Conservation (phyloP, 2,797 vertebrate genomes). For the Acanthurus leucopareius region DNA sequence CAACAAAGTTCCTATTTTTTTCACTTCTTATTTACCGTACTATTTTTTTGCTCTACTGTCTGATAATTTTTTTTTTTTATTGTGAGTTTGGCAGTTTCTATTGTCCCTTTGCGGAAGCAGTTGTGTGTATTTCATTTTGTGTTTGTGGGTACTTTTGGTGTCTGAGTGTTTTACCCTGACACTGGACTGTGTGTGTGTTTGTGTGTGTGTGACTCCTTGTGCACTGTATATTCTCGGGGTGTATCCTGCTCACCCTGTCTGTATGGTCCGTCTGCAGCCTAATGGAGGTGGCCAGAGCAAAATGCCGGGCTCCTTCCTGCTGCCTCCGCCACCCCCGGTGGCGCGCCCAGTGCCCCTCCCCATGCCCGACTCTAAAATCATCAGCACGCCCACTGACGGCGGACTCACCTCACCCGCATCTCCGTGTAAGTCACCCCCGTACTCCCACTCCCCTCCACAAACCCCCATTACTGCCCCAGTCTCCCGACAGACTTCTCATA, state of each 20-base stretch:
- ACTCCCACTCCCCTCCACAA: conserved; percentile 80
- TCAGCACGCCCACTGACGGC: conserved; percentile 90
- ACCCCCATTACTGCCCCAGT: conserved; percentile 75
- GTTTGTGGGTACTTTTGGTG: conserved; percentile 23
- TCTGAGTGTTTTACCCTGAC: conserved; percentile 49
- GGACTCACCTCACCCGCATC: conserved; percentile 94
- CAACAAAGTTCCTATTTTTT: conserved; percentile 56
- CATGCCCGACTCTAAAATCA: conserved; percentile 94
- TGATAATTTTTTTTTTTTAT: conserved; percentile 27
- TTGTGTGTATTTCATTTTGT: conserved; percentile 52
- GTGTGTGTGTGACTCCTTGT: conserved; percentile 56
- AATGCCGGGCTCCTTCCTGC: conserved; percentile 97
- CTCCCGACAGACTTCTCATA: conserved; percentile 67
- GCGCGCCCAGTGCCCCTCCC: conserved; percentile 97
- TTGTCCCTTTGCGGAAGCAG: conserved; percentile 33
- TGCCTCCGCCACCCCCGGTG: conserved; percentile 95
- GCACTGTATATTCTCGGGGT: conserved; percentile 71
- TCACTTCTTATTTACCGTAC: conserved; percentile 41
- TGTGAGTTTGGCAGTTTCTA: conserved; percentile 44
- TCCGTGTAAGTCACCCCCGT: conserved; percentile 93
- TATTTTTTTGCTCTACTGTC: conserved; percentile 50
- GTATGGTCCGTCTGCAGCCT: conserved; percentile 94
- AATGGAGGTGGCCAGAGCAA: conserved; percentile 97
- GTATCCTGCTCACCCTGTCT: conserved; percentile 89
- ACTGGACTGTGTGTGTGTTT: conserved; percentile 25